Conservation (phyloP, 1,140 invertebrate species). For the Campoletis sonorensis region DNA sequence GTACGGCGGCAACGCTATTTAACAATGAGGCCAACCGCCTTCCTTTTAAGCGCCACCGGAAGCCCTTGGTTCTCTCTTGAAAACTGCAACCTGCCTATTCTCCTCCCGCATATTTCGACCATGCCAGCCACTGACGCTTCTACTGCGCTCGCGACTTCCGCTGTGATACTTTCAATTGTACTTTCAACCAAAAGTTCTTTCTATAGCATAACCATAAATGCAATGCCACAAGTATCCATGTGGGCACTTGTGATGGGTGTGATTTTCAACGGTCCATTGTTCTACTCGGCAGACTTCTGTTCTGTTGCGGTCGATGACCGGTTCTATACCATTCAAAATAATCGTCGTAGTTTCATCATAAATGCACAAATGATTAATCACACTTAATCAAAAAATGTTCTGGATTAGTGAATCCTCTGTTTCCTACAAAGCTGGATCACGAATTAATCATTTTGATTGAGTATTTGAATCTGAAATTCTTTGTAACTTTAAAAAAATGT, state of each 20-base stretch:
- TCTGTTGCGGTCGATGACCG: conserved; percentile 38
- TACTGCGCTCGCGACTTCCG: conserved; percentile 52
- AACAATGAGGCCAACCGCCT: conserved; percentile 69
- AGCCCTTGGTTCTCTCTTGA: conserved; percentile 67
- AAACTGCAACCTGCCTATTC: conserved; percentile 62
- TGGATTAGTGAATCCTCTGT: no score
- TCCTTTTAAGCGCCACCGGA: conserved; percentile 67
- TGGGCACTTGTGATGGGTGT: background rate
- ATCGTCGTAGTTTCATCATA: background rate
- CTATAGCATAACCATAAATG: background rate
- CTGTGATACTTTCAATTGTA: conserved; percentile 65
- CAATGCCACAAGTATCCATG: background rate
- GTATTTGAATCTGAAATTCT: no score
- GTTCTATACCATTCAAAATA: background rate
- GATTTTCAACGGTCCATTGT: conserved; percentile 41
- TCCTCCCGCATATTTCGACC: conserved; percentile 45
- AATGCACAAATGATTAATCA: no score
- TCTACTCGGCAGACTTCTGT: conserved; percentile 23
- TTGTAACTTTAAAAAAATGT: no score
- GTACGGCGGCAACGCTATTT: conserved; percentile 65
- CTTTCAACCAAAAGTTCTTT: background rate
- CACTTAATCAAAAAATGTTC: no score
- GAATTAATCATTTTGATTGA: no score
- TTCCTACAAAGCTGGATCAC: no score
- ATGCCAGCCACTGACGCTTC: conserved; percentile 21